Evolutionary conservation across 2,113 vertebrate species (phyloP).

Genomic region (Lepus timidus): DNA sequence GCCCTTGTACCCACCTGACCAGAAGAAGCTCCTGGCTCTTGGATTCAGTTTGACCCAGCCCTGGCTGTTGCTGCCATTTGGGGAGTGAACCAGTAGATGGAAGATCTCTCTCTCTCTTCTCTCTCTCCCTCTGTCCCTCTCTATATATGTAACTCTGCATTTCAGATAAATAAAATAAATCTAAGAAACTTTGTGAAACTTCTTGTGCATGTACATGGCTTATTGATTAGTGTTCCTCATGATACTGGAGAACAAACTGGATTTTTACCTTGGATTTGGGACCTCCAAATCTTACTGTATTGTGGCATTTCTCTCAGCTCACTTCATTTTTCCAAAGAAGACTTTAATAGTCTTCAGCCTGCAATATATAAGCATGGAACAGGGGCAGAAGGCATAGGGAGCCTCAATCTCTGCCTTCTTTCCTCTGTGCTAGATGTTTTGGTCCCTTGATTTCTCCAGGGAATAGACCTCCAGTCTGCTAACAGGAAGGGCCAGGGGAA

Average conservation of each 20-base stretch:
- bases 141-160: too few relatives aligned
- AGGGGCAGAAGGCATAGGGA: not conserved
- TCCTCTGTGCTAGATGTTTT: not conserved
- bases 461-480: not conserved
- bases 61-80: too few relatives aligned
- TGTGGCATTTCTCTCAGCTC: slow-evolving; percentile 1
- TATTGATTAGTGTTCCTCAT: not conserved
- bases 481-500: not conserved
- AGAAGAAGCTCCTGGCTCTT: too few relatives aligned
- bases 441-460: slow-evolving; percentile 40
- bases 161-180: too few relatives aligned
- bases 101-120: too few relatives aligned
- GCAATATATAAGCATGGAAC: not conserved
- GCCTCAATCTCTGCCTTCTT: not conserved
- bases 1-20: too few relatives aligned
- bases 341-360: slow-evolving; percentile 36
- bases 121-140: too few relatives aligned
- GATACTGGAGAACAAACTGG: not conserved
- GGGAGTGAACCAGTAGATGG: too few relatives aligned
- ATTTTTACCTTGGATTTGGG: not conserved
- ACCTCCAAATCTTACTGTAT: not conserved
- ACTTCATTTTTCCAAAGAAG: slow-evolving; percentile 46
- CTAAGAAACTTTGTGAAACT: not conserved
- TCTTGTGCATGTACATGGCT: not conserved
- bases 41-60: too few relatives aligned